Conservation (phyloP, 2,113 vertebrate species). For the Tachysurus fulvidraco region DNA sequence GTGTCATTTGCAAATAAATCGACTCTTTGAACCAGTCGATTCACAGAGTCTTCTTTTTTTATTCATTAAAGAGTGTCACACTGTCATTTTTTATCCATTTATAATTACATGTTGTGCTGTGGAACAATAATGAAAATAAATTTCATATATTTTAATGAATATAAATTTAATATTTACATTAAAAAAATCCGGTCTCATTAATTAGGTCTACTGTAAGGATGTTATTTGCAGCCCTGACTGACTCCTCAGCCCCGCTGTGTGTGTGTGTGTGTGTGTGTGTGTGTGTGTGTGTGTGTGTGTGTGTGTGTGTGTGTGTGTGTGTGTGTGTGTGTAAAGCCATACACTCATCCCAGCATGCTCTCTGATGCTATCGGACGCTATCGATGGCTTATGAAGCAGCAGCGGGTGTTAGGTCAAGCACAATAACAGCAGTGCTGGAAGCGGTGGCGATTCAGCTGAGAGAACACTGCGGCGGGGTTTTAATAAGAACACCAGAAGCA, state of each 20-base stretch:
- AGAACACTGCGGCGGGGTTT: not conserved
- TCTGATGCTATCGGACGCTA: conserved; percentile 5
- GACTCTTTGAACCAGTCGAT: not conserved
- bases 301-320: not conserved
- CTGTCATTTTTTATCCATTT: not conserved
- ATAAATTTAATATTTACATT: too few species aligned
- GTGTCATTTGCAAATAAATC: not conserved
- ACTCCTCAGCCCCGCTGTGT: not conserved
- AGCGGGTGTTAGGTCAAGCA: conserved; percentile 22
- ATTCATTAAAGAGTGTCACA: too few species aligned
- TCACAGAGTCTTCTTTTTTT: not conserved
- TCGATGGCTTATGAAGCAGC: conserved; percentile 29
- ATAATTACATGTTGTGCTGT: not conserved
- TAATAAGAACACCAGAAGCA: conserved; percentile 23
- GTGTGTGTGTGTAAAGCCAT: conserved; percentile 17
- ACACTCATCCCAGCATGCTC: conserved; percentile 24
- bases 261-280: not conserved
- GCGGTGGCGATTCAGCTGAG: not conserved
- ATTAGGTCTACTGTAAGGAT: not conserved
- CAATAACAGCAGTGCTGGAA: conserved; percentile 6
- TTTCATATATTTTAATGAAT: too few species aligned
- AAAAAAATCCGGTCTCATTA: too few species aligned
- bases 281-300: not conserved
- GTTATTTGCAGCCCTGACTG: not conserved
- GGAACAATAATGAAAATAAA: not conserved